These are phyloP conservation scores for Artemia franciscana DNA, from an alignment of 1,140 invertebrate genomes.

Conservation along the genomic window DNA sequence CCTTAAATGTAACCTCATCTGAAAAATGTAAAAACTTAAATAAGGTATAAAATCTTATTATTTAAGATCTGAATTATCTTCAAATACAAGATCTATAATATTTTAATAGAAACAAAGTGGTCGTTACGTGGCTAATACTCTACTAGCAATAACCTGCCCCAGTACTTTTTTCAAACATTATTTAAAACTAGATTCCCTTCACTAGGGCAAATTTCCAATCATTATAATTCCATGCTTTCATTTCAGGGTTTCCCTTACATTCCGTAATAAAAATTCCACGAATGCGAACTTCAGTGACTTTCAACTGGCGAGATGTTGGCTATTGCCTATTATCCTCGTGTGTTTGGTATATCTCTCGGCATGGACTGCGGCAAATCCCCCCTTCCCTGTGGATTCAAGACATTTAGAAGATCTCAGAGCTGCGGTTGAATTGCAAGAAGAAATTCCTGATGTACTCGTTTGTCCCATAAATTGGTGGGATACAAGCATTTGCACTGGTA, in stretches of 20 bases:
- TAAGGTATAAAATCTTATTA: too few relatives aligned
- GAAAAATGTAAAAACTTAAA: too few relatives aligned
- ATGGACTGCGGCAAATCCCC: constrained; percentile 63
- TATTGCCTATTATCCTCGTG: constrained; percentile 62
- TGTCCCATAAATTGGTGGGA: constrained; percentile 59
- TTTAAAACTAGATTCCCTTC: too few relatives aligned
- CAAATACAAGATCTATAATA: too few relatives aligned
- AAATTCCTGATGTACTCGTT: background rate
- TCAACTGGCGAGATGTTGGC: constrained; percentile 41
- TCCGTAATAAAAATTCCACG: constrained; percentile 76
- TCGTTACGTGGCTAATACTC: too few relatives aligned
- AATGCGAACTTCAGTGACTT: constrained; percentile 79
- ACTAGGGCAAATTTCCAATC: too few relatives aligned
- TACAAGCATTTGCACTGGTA: background rate
- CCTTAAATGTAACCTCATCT: too few relatives aligned
- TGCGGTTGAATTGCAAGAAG: background rate
- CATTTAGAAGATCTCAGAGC: background rate
- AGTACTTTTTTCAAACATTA: too few relatives aligned
- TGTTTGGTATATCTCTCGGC: constrained; percentile 67
- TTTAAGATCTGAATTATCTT: too few relatives aligned
- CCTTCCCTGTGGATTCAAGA: constrained; percentile 31
- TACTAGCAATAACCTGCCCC: too few relatives aligned
- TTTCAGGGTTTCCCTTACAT: constrained; percentile 66
- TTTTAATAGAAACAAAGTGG: too few relatives aligned
- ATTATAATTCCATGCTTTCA: constrained; percentile 7